These are phyloP conservation scores for Formica exsecta DNA, from an alignment of 1,140 invertebrate species.

Conservation along the genomic window DNA sequence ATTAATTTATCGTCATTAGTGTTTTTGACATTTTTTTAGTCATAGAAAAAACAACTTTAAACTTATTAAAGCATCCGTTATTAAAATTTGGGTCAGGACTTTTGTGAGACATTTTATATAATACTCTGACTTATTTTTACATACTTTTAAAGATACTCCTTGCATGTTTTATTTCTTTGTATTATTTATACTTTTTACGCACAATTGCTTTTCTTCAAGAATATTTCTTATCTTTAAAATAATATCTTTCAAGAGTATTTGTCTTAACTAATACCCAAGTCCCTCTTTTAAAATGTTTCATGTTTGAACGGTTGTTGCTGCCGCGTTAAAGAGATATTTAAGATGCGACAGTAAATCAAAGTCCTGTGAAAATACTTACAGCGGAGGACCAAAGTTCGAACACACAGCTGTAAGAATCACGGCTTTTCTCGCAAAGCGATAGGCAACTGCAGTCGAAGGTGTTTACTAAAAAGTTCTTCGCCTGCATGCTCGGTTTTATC, in stretches of 20 bases:
- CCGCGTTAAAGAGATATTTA: constrained; percentile 31
- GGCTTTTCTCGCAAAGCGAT: constrained; percentile 27
- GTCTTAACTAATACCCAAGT: not conserved
- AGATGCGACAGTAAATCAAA: constrained; percentile 38
- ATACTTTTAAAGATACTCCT: not conserved
- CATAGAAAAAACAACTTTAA: not conserved
- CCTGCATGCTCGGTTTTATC: constrained; percentile 53
- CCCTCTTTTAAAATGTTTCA: not conserved
- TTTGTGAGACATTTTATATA: not conserved
- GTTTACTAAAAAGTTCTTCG: constrained; percentile 60
- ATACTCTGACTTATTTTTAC: not conserved
- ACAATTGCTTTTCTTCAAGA: not conserved
- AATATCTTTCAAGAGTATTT: not conserved
- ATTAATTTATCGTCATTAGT: not conserved
- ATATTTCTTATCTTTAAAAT: not conserved
- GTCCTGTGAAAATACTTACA: constrained; percentile 17
- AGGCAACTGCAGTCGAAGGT: constrained; percentile 36
- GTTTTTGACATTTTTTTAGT: not conserved
- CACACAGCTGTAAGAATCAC: constrained; percentile 45
- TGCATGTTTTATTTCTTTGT: no score
- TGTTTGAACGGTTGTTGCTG: not conserved
- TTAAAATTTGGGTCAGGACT: not conserved
- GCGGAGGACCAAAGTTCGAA: constrained; percentile 39
- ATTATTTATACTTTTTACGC: not conserved
- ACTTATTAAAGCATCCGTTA: not conserved